Evolutionary conservation across 2,888 invertebrate species (phyloP).

Genomic region (Strigamia maritima): DNA sequence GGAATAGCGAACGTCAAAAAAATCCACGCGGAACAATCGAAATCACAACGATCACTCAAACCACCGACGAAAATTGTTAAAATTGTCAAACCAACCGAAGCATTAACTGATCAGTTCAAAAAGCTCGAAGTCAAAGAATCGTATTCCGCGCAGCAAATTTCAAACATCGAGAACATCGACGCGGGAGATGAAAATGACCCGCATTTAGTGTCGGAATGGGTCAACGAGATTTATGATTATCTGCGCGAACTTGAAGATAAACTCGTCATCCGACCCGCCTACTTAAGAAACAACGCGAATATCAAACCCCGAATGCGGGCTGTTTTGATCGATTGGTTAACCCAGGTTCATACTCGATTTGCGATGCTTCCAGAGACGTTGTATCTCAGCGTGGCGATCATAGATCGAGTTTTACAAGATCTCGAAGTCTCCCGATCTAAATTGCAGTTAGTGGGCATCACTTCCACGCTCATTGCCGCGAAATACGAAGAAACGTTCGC

Average conservation of each 20-base stretch:
- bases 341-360: slow-evolving; percentile 85
- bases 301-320: slow-evolving; percentile 82
- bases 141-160: slow-evolving; percentile 38
- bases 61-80: not conserved
- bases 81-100: not conserved
- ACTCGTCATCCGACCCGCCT: slow-evolving; percentile 63
- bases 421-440: slow-evolving; percentile 64
- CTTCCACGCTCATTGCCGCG: slow-evolving; percentile 83
- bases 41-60: not conserved
- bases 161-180: slow-evolving; percentile 64
- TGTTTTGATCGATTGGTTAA: slow-evolving; percentile 89
- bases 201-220: slow-evolving; percentile 76
- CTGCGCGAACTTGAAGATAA: slow-evolving; percentile 69
- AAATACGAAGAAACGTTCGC: slow-evolving; percentile 94
- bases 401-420: slow-evolving; percentile 81
- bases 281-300: slow-evolving; percentile 62
- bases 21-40: not conserved
- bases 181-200: slow-evolving; percentile 68
- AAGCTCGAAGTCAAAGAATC: not conserved
- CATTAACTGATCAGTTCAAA: not conserved
- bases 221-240: slow-evolving; percentile 84
- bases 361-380: slow-evolving; percentile 82
- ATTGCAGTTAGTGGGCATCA: slow-evolving; percentile 83
- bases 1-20: not conserved
- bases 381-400: slow-evolving; percentile 78